Conservation (phyloP, 2,888 invertebrate species). For the Crocallis elinguaria region DNA sequence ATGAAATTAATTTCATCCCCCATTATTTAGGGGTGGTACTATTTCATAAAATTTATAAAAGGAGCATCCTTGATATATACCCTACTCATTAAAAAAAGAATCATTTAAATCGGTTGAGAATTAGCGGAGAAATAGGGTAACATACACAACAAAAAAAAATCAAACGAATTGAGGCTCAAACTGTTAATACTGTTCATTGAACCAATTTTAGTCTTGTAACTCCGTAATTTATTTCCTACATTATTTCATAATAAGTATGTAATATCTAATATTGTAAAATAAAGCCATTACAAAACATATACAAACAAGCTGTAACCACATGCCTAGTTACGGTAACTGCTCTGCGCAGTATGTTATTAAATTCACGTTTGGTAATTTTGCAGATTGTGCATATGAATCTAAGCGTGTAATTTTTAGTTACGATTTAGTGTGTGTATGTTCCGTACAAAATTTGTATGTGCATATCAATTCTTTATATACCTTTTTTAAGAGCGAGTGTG, state of each 20-base stretch:
- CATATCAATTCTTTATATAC: no score
- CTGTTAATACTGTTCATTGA: not conserved
- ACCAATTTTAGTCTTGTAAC: not conserved
- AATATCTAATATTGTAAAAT: no score
- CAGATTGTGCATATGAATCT: not conserved
- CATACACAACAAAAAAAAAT: no score
- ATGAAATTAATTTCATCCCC: no score
- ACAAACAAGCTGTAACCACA: constrained; percentile 14
- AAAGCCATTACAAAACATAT: constrained; percentile 14
- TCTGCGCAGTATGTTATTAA: constrained; percentile 7
- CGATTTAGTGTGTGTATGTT: not conserved
- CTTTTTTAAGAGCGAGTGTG: no score
- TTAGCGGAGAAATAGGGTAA: no score
- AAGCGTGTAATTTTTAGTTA: not conserved
- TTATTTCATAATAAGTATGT: constrained; percentile 6
- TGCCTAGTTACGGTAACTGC: constrained; percentile 2
- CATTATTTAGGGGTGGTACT: no score
- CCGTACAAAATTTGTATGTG: not conserved
- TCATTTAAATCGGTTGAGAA: no score
- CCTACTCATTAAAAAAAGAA: no score
- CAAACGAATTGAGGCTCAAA: no score
- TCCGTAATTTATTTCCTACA: not conserved
- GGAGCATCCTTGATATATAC: no score
- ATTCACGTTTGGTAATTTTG: not conserved
- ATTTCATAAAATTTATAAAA: no score